Conservation (phyloP, 2,113 vertebrate species). For the Alethe diademata region DNA sequence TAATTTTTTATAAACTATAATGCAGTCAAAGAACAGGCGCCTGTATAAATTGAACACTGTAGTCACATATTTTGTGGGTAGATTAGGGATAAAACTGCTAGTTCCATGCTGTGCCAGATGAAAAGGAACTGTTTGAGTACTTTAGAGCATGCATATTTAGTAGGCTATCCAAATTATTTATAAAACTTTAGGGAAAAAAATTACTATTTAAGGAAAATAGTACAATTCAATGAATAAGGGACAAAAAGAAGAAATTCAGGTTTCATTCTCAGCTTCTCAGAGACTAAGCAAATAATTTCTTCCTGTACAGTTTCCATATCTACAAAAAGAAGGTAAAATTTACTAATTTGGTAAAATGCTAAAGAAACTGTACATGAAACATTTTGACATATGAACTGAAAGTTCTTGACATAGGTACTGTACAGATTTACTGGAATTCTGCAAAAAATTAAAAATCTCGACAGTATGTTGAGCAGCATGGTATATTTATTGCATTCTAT, state of each 20-base stretch:
- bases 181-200: constrained; percentile 49
- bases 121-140: constrained; percentile 60
- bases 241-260: neutral
- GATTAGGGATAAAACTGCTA: constrained; percentile 57
- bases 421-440: neutral
- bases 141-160: constrained; percentile 62
- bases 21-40: constrained; percentile 34
- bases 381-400: neutral
- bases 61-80: constrained; percentile 58
- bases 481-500: neutral
- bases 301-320: neutral
- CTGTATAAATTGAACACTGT: constrained; percentile 40
- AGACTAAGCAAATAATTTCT: neutral
- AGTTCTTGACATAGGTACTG: neutral
- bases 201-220: constrained; percentile 50
- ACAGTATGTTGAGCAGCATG: neutral
- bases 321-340: neutral
- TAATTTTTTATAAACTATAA: constrained; percentile 39
- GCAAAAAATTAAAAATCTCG: neutral
- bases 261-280: neutral
- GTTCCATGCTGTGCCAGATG: constrained; percentile 60
- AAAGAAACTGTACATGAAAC: neutral
- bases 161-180: constrained; percentile 64
- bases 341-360: neutral
- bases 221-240: constrained; percentile 10